Evolutionary conservation across 2,888 invertebrate species (phyloP), one percentile per base, ranked within the genome.

Genomic region (Drosophila eohydei): DNA sequence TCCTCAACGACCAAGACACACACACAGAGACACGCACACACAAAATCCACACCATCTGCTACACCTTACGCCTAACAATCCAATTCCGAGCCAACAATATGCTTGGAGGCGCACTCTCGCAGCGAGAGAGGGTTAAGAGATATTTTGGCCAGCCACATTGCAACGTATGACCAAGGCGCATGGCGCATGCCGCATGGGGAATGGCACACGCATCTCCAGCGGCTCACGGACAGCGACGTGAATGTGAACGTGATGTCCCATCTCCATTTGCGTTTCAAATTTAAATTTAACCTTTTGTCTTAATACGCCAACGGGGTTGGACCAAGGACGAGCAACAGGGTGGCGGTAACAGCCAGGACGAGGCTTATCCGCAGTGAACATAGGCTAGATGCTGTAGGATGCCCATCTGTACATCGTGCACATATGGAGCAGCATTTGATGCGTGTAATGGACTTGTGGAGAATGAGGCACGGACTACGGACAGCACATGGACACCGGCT

Each of bases 231-330:
- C 30, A 3, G 32, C 36, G 36, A 58, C 46, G 58, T 58, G 58
- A 28, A 58, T 30, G 48, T 58, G 58, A 38, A 66, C 66, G 66
- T 66, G 66, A 54, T 43, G 41, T 50, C 56, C 66, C 72, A 57
- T 43, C 68, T 64, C 62, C 68, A 73, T 77, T 77, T 79, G 81
- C 75, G 78, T 80, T 85, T 89, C 88, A 88, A 88, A 88, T 90
- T 88, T 88, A 88, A 90, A 90, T 90, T 89, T 90, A 90, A 90
- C 88, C 88, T 90, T 90, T 87, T 88, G 89, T 87, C 89, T 90
- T 88, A 88, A 88, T 83, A 89, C 71, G 83, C 63, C 78, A 69
- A 77, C 69, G 79, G 81, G 70, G 73, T 71, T 78, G 66, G 57
- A 12, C 54, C 26, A 8, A 11, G 46, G 57, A 58, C 57, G 54